Percentiles rank a stretch among this genome's conserved stretches.
phyloP scores from a whole-genome alignment of 2,113 vertebrate species.

The Paracanthobrama guichenoti region DNA sequence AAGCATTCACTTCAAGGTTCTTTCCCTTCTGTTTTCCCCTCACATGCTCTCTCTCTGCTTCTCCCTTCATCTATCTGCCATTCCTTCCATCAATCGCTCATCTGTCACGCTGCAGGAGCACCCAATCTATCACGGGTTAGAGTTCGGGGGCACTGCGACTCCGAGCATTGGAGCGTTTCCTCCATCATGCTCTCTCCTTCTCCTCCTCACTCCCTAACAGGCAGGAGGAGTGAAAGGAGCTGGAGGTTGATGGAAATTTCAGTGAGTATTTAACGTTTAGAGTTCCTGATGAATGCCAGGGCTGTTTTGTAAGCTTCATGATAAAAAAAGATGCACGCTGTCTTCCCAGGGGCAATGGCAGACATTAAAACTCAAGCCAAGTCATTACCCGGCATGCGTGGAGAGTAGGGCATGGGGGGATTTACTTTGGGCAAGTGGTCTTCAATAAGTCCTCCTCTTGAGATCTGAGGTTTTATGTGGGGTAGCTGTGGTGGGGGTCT shows the following conservation, averaged over 20 bases:
- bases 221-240: constrained; percentile 25
- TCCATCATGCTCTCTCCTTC: constrained; percentile 26
- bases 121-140: constrained; percentile 79
- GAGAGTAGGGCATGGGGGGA: constrained; percentile 35
- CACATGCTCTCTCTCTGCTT: constrained; percentile 14
- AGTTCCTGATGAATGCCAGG: constrained; percentile 38
- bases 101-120: constrained; percentile 79
- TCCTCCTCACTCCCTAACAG: constrained; percentile 18
- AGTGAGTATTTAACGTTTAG: constrained; percentile 24
- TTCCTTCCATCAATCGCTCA: constrained; percentile 73
- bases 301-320: constrained; percentile 11
- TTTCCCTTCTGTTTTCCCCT: background rate
- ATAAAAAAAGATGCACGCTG: constrained; percentile 24
- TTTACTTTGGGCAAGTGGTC: constrained; percentile 47
- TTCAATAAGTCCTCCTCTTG: constrained; percentile 47
- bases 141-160: constrained; percentile 53
- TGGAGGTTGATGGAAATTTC: constrained; percentile 11
- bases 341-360: background rate
- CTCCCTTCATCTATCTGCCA: constrained; percentile 74
- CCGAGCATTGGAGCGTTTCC: constrained; percentile 38
- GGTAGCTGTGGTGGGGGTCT: constrained; percentile 33
- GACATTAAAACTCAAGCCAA: constrained; percentile 16
- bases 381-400: background rate
- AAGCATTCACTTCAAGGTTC: background rate
- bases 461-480: constrained; percentile 37